Percentiles rank a stretch among this genome's conserved stretches.
Evolutionary conservation across 2,888 invertebrate genomes (phyloP).

Genomic region (Anaspis maculata): DNA sequence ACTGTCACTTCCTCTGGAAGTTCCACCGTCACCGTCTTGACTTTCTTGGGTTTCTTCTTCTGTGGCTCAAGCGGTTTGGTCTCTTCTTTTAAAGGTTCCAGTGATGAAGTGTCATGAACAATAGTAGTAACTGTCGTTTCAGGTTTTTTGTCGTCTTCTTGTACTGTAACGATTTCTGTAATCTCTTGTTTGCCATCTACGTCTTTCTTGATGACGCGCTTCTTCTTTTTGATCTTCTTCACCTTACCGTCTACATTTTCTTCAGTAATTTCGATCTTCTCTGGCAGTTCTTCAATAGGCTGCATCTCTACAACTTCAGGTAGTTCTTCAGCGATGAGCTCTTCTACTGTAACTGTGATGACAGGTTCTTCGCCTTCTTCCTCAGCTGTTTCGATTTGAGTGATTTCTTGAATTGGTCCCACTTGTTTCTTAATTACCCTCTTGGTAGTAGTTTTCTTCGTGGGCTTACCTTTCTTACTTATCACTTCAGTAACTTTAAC

Average conservation of each 20-base stretch:
- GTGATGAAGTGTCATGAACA: conserved; percentile 11
- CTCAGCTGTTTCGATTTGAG: conserved; percentile 32
- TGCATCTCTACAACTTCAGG: conserved; percentile 14
- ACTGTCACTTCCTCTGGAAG: conserved; percentile 30
- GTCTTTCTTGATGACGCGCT: conserved; percentile 35
- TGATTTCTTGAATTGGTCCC: conserved; percentile 32
- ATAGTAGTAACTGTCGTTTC: conserved; percentile 12
- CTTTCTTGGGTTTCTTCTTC: conserved; percentile 10
- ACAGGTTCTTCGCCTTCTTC: conserved; percentile 22
- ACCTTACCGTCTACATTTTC: conserved; percentile 14
- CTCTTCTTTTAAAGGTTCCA: conserved; percentile 11
- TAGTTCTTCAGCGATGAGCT: conserved; percentile 19
- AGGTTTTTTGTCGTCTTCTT: conserved; percentile 17
- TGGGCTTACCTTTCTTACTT: conserved; percentile 21
- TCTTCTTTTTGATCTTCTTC: conserved; percentile 32
- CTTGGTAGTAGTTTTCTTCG: conserved; percentile 30
- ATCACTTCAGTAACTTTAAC: conserved; percentile 32
- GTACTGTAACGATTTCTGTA: conserved; percentile 19
- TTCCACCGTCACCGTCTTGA: conserved; percentile 20
- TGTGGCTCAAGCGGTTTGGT: conserved; percentile 4
- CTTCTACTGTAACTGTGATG: conserved; percentile 23
- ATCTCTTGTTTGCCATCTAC: conserved; percentile 23
- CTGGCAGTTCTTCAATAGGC: conserved; percentile 22
- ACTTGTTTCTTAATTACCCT: conserved; percentile 39
- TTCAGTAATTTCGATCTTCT: conserved; percentile 22